A percentile compares a stretch with the other conserved stretches of the same genome.
These are phyloP conservation scores for Diabrotica balteata DNA, from an alignment of 2,888 invertebrate species.

Conservation along the genomic window DNA sequence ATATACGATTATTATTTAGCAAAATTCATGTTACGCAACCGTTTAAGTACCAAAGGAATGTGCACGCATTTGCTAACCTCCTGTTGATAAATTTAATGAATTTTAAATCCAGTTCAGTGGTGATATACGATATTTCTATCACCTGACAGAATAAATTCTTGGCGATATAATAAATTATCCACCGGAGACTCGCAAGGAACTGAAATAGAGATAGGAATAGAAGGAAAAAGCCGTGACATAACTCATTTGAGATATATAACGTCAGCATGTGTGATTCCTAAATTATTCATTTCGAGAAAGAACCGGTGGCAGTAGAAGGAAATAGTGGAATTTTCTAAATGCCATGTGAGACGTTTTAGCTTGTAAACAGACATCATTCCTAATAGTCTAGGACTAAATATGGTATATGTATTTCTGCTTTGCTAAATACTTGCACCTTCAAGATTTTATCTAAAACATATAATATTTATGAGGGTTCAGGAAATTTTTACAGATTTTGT, in stretches of 20 bases:
- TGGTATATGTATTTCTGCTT: no score
- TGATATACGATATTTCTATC: conserved; percentile 28
- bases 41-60: conserved; percentile 4
- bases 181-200: background rate
- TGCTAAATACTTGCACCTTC: no score
- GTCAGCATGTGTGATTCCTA: conserved; percentile 35
- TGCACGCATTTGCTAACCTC: conserved; percentile 17
- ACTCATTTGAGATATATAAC: conserved; percentile 29
- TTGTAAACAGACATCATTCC: background rate
- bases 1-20: no score
- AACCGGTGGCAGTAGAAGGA: conserved; percentile 26
- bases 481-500: no score
- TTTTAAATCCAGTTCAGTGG: conserved; percentile 15
- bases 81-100: conserved; percentile 23
- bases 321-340: conserved; percentile 21
- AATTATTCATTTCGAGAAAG: conserved; percentile 36
- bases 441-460: no score
- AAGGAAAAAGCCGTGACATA: conserved; percentile 21
- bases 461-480: no score
- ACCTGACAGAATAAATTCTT: conserved; percentile 27
- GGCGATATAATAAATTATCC: conserved; percentile 17
- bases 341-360: conserved; percentile 21
- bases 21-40: conserved; percentile 1
- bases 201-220: conserved; percentile 4
- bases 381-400: no score